Evolutionary conservation across 2,113 vertebrate species (phyloP), one percentile per base, ranked within the genome.

Genomic region (Setophaga kirtlandii): DNA sequence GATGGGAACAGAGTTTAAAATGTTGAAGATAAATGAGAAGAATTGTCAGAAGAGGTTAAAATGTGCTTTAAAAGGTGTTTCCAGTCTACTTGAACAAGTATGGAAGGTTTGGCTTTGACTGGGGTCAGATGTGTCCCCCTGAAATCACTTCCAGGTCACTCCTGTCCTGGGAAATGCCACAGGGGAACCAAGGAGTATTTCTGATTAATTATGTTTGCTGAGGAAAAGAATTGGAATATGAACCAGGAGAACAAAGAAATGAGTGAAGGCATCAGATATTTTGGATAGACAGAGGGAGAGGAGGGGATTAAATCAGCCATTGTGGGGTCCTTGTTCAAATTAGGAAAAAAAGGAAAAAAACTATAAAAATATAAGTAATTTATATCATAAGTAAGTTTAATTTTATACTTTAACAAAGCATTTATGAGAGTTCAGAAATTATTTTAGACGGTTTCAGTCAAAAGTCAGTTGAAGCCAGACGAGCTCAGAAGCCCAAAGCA

Each of bases 71-170:
- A 42, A 35, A 58, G 46, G 2, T 37, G 10, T 12, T 84, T 6
- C 15, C 21, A 18, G 10, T 20, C 37, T 44, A 0, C 10, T 70
- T 10, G 20, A 25, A 2, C 17, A 28, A 68, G 22, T 17, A 1
- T 25, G 9, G 37, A 33, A 33, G 13, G 35, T 71, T 90, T 31
- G 2, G 62, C 22, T 47, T 67, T 70, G 21, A 22, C 41, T 53
- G n/a, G 37, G 37, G 4, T 53, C n/a, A 15, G 41, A 7, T 37
- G 11, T 58, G 18, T 46, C 17, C 50, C 70, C 25, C 31, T 62
- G 68, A 31, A 37, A 21, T n/a, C 53, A 46, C 22, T 18, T 33
- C 16, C 15, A 4, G 39, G 25, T 50, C 5, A 1, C 18, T 67
- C 47, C 22, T 11, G 13, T 5, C 41, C 37, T 39, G 9, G 22